phyloP scores from a whole-genome alignment of 2,113 vertebrate genomes.

The Rafetus swinhoei region DNA sequence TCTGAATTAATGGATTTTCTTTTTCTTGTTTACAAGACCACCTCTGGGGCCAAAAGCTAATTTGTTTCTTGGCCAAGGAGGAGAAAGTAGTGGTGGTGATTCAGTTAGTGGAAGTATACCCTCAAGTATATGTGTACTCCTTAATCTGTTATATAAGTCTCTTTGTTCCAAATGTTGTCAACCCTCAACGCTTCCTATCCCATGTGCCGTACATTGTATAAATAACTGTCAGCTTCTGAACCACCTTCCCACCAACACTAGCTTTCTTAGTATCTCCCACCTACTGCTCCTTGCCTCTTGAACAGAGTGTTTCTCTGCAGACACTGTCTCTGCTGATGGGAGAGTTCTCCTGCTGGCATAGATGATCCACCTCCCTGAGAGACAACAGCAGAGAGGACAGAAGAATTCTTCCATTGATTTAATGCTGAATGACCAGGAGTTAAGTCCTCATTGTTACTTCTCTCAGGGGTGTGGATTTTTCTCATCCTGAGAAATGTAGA shows the following conservation, averaged over 20 bases:
- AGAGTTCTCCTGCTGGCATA: too few relatives aligned
- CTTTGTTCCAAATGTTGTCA: background rate
- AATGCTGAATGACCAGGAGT: too few relatives aligned
- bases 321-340: too few relatives aligned
- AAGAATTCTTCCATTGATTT: too few relatives aligned
- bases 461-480: background rate
- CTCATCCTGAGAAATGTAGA: too few relatives aligned
- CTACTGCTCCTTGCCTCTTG: background rate
- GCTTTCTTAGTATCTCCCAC: background rate
- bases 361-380: too few relatives aligned
- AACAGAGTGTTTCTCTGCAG: background rate
- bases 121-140: background rate
- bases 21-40: background rate
- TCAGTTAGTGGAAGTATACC: background rate
- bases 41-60: background rate
- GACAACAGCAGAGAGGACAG: too few relatives aligned
- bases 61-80: background rate
- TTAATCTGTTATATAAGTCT: rapidly evolving
- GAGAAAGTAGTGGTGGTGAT: background rate
- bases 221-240: background rate
- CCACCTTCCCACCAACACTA: background rate
- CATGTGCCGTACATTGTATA: background rate
- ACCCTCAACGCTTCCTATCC: background rate
- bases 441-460: too few relatives aligned
- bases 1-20: background rate